Evolutionary conservation across 2,113 vertebrate genomes (phyloP).

Genomic region (Lasiurus cinereus): DNA sequence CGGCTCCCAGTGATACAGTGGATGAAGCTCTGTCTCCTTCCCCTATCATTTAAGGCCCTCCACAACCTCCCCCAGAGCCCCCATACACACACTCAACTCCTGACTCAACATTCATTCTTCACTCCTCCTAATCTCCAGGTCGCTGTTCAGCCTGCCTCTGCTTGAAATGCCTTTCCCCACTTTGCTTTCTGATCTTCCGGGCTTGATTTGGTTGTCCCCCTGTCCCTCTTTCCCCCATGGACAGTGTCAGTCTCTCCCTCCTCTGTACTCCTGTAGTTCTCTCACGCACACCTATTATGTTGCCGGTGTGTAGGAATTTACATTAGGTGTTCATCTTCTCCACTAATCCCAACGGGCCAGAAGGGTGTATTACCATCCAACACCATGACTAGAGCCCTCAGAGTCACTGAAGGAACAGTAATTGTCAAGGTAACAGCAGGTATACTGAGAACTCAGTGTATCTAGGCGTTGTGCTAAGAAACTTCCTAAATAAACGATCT

Average conservation of each 20-base stretch:
- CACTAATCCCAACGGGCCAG: not conserved
- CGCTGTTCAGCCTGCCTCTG: not conserved
- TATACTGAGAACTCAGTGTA: too few relatives aligned
- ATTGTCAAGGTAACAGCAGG: not conserved
- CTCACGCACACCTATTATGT: not conserved
- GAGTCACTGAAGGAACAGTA: not conserved
- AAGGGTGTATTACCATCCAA: not conserved
- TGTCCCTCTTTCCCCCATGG: not conserved
- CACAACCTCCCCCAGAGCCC: not conserved
- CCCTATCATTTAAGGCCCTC: not conserved
- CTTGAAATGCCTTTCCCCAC: not conserved
- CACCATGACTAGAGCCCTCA: not conserved
- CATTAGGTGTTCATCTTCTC: not conserved
- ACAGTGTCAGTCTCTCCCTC: not conserved
- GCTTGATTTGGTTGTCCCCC: not conserved
- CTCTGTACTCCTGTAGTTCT: not conserved
- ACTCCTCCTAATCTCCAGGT: not conserved
- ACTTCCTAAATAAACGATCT: not conserved
- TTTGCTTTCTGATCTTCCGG: not conserved
- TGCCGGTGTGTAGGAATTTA: not conserved
- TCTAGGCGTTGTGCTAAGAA: not conserved
- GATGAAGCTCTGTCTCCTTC: not conserved
- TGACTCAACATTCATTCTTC: not conserved
- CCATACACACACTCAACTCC: not conserved
- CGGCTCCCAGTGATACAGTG: not conserved